phyloP scores from a whole-genome alignment of 2,888 invertebrate genomes.

The Pyrgus malvae region DNA sequence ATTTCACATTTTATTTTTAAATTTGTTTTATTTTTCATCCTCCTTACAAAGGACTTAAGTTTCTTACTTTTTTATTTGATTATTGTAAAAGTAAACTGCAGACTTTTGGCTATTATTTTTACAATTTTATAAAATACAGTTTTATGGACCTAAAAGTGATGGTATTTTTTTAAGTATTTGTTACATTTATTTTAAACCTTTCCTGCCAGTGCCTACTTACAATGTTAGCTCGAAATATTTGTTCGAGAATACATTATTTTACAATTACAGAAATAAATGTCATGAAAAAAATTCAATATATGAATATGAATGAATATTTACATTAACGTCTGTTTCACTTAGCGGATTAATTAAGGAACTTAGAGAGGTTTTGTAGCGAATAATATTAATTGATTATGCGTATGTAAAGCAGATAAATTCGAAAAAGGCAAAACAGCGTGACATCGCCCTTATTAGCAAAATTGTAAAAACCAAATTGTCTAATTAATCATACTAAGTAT shows the following conservation, averaged over 20 bases:
- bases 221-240: slow-evolving; percentile 34
- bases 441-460: slow-evolving; percentile 16
- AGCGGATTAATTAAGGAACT: slow-evolving; percentile 3
- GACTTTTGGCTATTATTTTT: too few relatives aligned
- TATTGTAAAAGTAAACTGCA: too few relatives aligned
- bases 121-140: background rate
- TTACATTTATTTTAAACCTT: too few relatives aligned
- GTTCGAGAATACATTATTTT: slow-evolving; percentile 15
- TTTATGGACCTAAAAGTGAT: background rate
- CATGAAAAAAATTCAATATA: slow-evolving; percentile 19
- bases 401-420: slow-evolving; percentile 19
- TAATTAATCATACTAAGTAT: slow-evolving; percentile 15
- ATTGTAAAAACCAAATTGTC: slow-evolving; percentile 5
- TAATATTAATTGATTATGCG: slow-evolving; percentile 13
- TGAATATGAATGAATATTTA: slow-evolving; percentile 18
- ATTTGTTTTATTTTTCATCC: too few relatives aligned
- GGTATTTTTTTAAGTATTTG: background rate
- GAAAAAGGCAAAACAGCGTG: slow-evolving; percentile 6
- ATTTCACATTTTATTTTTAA: too few relatives aligned
- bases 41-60: too few relatives aligned
- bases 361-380: background rate
- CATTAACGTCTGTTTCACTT: too few relatives aligned
- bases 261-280: slow-evolving; percentile 19
- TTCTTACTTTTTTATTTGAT: too few relatives aligned
- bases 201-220: background rate